Conservation (phyloP, 2,888 invertebrate species). For the Caenorhabditis sp. region DNA sequence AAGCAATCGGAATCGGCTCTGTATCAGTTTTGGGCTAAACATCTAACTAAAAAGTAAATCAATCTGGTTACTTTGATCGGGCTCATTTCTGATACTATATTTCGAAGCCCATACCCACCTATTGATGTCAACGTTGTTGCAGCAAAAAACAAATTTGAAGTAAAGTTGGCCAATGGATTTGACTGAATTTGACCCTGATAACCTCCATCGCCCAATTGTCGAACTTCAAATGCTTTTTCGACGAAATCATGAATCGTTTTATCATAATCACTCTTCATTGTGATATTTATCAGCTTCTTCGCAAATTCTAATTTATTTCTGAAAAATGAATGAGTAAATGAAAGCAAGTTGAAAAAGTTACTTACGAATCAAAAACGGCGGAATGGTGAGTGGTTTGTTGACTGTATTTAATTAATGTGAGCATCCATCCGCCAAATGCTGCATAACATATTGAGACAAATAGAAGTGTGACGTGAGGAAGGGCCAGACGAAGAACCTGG, state of each 20-base stretch:
- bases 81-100: too few species aligned
- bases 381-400: slow-evolving; percentile 43
- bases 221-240: slow-evolving; percentile 31
- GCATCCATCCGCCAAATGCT: slow-evolving; percentile 62
- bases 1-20: too few species aligned
- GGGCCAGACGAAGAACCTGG: slow-evolving; percentile 68
- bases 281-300: slow-evolving; percentile 14
- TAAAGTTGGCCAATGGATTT: slow-evolving; percentile 44
- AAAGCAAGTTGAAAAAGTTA: too few species aligned
- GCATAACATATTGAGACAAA: slow-evolving; percentile 66
- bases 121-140: slow-evolving; percentile 69
- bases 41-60: too few species aligned
- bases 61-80: too few species aligned
- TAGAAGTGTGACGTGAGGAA: slow-evolving; percentile 68
- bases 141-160: slow-evolving; percentile 64
- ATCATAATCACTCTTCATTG: slow-evolving; percentile 17
- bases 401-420: slow-evolving; percentile 60
- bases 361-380: slow-evolving; percentile 40
- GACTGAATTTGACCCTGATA: slow-evolving; percentile 28
- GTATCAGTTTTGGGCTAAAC: too few species aligned
- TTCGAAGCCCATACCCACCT: too few species aligned
- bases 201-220: slow-evolving; percentile 33
- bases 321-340: too few species aligned
- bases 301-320: slow-evolving; percentile 33
- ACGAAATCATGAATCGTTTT: slow-evolving; percentile 14